Base-by-base conservation (phyloP, 2,797 vertebrate genomes). In the Tadarida brasiliensis region DNA sequence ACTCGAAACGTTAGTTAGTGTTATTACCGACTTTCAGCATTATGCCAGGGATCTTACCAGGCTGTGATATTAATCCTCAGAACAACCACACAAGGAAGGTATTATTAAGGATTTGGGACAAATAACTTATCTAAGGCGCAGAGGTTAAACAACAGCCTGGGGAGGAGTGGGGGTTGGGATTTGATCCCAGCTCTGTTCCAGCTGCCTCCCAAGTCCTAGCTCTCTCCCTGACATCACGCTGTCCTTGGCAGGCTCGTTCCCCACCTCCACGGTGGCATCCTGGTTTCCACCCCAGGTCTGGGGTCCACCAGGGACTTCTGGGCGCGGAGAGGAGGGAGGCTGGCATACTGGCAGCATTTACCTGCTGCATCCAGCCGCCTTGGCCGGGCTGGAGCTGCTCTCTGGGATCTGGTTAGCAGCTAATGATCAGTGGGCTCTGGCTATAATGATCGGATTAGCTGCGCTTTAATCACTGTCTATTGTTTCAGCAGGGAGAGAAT, bases 391-490 rank as follows among this genome's bases (percentile, higher is more conserved):
- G 1, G 35, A 87, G 94, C 87, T 57, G 96, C 96, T 95, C 74
- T 96, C 90, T 88, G 97, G 0, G 10, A 97, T 97, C 97, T 97
- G 83, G 96, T 98, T 97, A 68, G 91, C 97, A 95, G 96, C 92
- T 97, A 97, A 97, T 95, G 97, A 97, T 97, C 98, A 96, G 90
- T 90, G 96, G 57, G 90, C 85, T 97, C 97, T 68, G 11, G 97
- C 97, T 98, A 92, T 98, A 98, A 98, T 97, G 98, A 98, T 92
- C 90, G 67, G 96, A 98, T 51, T 97, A 90, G 93, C 87, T 96
- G 77, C 28, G 97, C 81, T 97, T 98, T 97, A 98, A 98, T 98
- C 96, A 97, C 94, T 98, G 97, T 97, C 96, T 97, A 98, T 98
- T 98, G 97, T 98, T 98, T 98, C 97, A 87, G 90, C 96, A 87